Evolutionary conservation across 1,140 invertebrate genomes (phyloP), one percentile per base, ranked within the genome.

Genomic region (Ceratina japonica): DNA sequence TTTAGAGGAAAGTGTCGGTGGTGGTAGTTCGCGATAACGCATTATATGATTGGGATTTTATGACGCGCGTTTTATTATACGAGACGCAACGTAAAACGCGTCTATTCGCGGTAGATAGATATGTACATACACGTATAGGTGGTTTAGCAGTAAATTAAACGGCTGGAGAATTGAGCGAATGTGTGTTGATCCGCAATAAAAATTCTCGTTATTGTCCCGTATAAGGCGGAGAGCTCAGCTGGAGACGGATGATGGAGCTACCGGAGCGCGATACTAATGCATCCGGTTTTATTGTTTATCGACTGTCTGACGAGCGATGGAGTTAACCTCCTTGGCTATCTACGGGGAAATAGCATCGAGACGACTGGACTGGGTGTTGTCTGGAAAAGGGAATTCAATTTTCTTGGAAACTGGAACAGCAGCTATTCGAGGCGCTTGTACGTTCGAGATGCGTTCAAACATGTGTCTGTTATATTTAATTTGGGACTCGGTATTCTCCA

Each of bases 1-100:
- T 86, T 89, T 82, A 81, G 70, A 73, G 63, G 72, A 16, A 20
- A 61, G 27, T 75, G 64, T 79, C 65, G 81, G 58, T 69, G 71
- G 71, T 56, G 81, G 86, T 83, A 85, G 81, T 88, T 89, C 86
- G 85, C 86, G 88, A 87, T 88, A 89, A 89, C 86, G 87, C 81
- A 87, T 89, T 84, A 86, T 87, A 82, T 81, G 87, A 89, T 87
- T 84, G 84, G 74, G 79, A 75, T 88, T 89, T 89, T 89, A 89
- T 80, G 88, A 85, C 62, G 73, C 58, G 62, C 65, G 79, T 87
- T 87, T 87, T 88, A 31, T 84, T 87, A 89, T 89, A 84, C 79
- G 68, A n/a, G 16, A 31, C 49, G 3, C 22, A 51, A 22, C 65
- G 69, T 75, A 75, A 83, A 62, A 52, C 49, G 84, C 31, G 59